Base-by-base conservation (phyloP, 2,888 invertebrate species). In the Himalopsyche japonica region DNA sequence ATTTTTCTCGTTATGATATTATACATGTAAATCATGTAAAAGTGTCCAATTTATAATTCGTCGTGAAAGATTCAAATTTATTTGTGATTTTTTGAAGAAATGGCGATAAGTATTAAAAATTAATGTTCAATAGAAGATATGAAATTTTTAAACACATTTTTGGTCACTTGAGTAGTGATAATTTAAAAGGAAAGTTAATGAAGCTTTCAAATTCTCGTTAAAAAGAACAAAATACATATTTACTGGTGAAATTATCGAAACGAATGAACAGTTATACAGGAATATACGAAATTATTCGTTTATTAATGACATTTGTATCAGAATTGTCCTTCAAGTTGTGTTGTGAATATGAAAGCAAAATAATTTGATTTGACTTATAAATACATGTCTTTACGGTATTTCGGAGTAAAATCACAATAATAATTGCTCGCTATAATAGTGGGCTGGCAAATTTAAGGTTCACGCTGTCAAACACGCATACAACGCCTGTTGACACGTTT, bases 401-500 rank as follows among this genome's bases (percentile, higher is more conserved):
- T 20, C 0, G 5, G 57, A 57, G 57, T 24, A 57, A 57, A 57
- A 57, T 57, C 57, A 57, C 57, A 57, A 57, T 57, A 57, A 57
- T 57, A 57, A 57, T 27, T 34, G 76, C 76, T 27, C 30, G 32
- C 76, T 76, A 18, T 76, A 76, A 57, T 57, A 57, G 76, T 32
- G 32, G 48, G 70, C 34, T 32, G 81, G 70, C 70, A 37, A 48
- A 49, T 49, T 57, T 57, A 37, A 64, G 48, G 70, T 70, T 81
- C 34, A 37, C 76, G 81, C 70, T 70, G 30, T 34, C 70, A 81
- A 81, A 81, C 81, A 70, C 70, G 70, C 81, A 70, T 81, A 76
- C 64, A 81, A 6, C 34, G 70, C 76, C 32, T 27, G 27, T 77
- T 47, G 82, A 82, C 82, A 82, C 82, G 82, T 82, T 82, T 82